A percentile compares a stretch with the other conserved stretches of the same genome.
Conservation (phyloP, 2,113 vertebrate genomes). For the Gobio gobio region DNA sequence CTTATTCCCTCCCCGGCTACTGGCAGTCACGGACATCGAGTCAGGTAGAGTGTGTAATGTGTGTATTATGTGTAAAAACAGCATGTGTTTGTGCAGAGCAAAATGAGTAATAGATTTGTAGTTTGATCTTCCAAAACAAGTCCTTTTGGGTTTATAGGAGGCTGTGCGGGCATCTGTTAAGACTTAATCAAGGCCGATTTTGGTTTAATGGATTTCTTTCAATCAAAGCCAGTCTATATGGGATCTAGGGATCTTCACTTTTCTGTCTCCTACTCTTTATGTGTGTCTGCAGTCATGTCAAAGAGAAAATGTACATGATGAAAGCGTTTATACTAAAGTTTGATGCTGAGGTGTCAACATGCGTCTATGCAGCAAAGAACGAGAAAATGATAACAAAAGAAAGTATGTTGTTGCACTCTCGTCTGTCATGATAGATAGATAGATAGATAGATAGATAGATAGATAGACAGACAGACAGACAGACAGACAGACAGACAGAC, state of each 20-base stretch:
- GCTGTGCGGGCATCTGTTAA: neutral
- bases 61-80: neutral
- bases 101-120: neutral
- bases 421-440: neutral
- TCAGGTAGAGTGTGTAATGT: slow-evolving; percentile 67
- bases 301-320: neutral
- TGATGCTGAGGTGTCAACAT: neutral
- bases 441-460: neutral
- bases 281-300: too few species aligned
- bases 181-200: neutral
- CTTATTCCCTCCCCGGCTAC: slow-evolving; percentile 65
- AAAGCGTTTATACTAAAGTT: neutral
- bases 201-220: neutral
- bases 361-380: neutral
- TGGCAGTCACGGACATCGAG: slow-evolving; percentile 66
- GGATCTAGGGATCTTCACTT: neutral
- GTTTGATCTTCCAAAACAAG: neutral
- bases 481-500: neutral
- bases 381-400: neutral
- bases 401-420: neutral
- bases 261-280: neutral
- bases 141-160: neutral
- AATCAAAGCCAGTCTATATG: neutral
- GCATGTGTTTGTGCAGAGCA: neutral
- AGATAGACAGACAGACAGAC: neutral